These are phyloP conservation scores for Troides aeacus DNA, from an alignment of 2,888 invertebrate genomes.

Conservation along the genomic window DNA sequence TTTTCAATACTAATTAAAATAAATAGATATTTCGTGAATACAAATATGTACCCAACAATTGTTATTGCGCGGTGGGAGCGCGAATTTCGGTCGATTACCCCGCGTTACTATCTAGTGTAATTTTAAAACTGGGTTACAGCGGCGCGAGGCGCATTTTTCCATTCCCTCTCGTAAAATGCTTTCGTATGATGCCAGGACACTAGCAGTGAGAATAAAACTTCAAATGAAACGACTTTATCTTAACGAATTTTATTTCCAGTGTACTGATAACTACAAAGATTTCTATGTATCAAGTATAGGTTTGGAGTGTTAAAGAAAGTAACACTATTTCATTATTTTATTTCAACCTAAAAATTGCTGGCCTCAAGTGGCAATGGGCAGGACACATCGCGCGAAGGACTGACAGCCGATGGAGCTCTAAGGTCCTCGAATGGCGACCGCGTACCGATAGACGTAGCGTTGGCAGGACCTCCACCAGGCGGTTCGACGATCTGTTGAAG, in stretches of 20 bases:
- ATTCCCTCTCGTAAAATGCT: constrained; percentile 42
- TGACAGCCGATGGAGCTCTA: no score
- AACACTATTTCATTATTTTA: no score
- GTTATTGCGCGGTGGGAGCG: constrained; percentile 5
- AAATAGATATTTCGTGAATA: constrained; percentile 29
- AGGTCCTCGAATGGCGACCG: no score
- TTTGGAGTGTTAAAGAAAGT: not conserved
- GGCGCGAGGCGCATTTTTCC: constrained; percentile 45
- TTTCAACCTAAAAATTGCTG: no score
- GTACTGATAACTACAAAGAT: not conserved
- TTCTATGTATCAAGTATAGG: not conserved
- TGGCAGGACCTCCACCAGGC: no score
- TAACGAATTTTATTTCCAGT: not conserved
- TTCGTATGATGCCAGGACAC: constrained; percentile 7
- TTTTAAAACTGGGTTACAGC: constrained; percentile 73
- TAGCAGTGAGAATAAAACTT: constrained; percentile 2
- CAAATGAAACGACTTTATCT: not conserved
- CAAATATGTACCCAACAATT: constrained; percentile 21
- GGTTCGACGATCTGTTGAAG: no score
- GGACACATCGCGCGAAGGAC: no score
- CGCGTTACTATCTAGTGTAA: constrained; percentile 54
- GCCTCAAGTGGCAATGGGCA: no score
- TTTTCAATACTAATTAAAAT: constrained; percentile 21
- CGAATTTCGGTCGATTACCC: constrained; percentile 54
- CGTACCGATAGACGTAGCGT: no score